phyloP scores from a whole-genome alignment of 2,888 invertebrate species.

The Cordilura impudica region DNA sequence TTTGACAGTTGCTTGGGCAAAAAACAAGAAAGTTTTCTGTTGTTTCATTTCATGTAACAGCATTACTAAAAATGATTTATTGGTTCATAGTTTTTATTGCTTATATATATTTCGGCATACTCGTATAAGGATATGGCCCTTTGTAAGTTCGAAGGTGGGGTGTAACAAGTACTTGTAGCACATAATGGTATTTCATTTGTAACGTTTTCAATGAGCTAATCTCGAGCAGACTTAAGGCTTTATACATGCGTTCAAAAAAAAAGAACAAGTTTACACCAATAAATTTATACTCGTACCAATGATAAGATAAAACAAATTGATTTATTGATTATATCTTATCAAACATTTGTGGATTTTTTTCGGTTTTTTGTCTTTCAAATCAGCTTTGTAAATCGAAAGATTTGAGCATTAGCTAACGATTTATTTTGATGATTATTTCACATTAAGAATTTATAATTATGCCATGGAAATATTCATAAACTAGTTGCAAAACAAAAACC shows the following conservation, averaged over 20 bases:
- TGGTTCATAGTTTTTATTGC: slow-evolving; percentile 34
- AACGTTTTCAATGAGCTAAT: slow-evolving; percentile 22
- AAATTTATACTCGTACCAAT: neutral
- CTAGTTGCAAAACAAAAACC: too few relatives aligned
- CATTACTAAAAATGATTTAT: slow-evolving; percentile 50
- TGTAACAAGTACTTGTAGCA: neutral
- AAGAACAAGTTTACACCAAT: neutral
- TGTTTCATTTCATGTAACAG: slow-evolving; percentile 41
- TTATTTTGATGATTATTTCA: too few relatives aligned
- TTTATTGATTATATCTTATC: too few relatives aligned
- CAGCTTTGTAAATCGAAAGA: too few relatives aligned
- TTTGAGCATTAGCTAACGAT: too few relatives aligned
- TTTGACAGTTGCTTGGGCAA: slow-evolving; percentile 34
- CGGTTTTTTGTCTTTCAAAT: too few relatives aligned
- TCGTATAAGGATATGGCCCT: neutral
- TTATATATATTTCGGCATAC: neutral
- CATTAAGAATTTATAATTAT: too few relatives aligned
- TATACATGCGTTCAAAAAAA: neutral
- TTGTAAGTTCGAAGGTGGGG: neutral
- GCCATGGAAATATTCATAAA: too few relatives aligned
- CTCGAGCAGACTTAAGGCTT: neutral
- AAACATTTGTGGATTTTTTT: too few relatives aligned
- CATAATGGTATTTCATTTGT: slow-evolving; percentile 8
- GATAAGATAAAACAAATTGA: neutral
- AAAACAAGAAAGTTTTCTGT: slow-evolving; percentile 8